Base-by-base conservation (phyloP, 1,140 invertebrate species). In the Drosophila lowei region DNA sequence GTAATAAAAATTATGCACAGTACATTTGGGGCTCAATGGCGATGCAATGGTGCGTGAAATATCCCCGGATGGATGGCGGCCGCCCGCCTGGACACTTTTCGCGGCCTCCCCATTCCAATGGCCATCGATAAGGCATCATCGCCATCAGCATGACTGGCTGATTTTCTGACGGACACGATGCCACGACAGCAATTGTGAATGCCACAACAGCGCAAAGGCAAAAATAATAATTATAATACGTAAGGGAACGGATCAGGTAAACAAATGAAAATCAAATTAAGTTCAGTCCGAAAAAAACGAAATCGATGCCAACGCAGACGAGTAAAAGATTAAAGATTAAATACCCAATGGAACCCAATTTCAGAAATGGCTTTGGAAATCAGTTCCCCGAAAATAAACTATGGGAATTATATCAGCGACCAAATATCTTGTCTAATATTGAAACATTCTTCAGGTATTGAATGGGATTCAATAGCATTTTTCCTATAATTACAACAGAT, bases 1-100 rank as follows among this genome's bases (percentile, higher is more conserved):
- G 71, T 70, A 81, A 86, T 86, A 86, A 88, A 86, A 86, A 86
- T 86, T 88, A 88, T 74, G 74, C 56, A 86, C 81, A 88, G 83
- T 88, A 86, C 81, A 86, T 86, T 86, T 81, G 81, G 71, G 77
- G 30, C 46, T 44, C 72, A 67, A 70, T 60, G 77, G 59, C 59
- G 49, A 65, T 63, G 66, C 74, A 86, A 75, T 86, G 78, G 66
- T 7, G 55, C 78, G 74, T 81, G 78, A 88, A 88, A 81, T 77
- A 34, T 60, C 47, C 9, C 42, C 28, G 23, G 23, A 25, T 25
- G 44, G 50, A 16, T 48, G 30, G 23, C 38, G 21, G 25, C 25
- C 7, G 18, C 49, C 34, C 23, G 34, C 15, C 52, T 42, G 44
- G 52, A 70, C 46, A 43, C 64, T 56, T 68, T 70, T 25, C 15